phyloP scores from a whole-genome alignment of 2,797 vertebrate genomes.

The Orestias chungarensis region DNA sequence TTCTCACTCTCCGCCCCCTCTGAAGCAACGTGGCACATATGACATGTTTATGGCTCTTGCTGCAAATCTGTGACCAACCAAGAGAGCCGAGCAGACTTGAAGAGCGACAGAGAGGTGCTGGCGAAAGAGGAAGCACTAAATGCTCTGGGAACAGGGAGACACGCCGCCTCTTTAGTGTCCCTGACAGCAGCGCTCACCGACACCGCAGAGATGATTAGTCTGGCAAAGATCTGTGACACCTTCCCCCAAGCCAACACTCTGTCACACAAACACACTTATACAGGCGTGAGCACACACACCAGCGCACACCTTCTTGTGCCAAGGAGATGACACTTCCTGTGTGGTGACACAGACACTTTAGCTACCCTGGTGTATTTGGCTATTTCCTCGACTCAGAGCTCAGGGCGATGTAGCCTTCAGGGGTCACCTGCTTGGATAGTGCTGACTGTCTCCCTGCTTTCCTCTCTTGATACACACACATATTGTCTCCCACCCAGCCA shows the following conservation, averaged over 20 bases:
- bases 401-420: slow-evolving; percentile 93
- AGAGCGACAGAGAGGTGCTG: slow-evolving; percentile 60
- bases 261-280: slow-evolving; percentile 56
- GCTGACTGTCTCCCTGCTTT: slow-evolving; percentile 90
- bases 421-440: slow-evolving; percentile 99
- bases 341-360: slow-evolving; percentile 57
- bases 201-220: slow-evolving; percentile 80
- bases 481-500: slow-evolving; percentile 10
- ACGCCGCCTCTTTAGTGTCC: slow-evolving; percentile 81
- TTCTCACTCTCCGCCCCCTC: slow-evolving; percentile 47
- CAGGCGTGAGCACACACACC: slow-evolving; percentile 60
- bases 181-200: slow-evolving; percentile 80
- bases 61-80: slow-evolving; percentile 70
- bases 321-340: slow-evolving; percentile 80
- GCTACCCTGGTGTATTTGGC: slow-evolving; percentile 77
- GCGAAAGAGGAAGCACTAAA: slow-evolving; percentile 80
- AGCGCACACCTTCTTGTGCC: slow-evolving; percentile 73
- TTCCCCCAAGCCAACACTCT: slow-evolving; percentile 78
- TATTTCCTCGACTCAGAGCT: slow-evolving; percentile 73
- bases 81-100: slow-evolving; percentile 50
- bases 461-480: slow-evolving; percentile 82
- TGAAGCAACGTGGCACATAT: slow-evolving; percentile 21
- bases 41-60: slow-evolving; percentile 70
- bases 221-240: slow-evolving; percentile 80
- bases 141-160: slow-evolving; percentile 76